A percentile compares a stretch with the other conserved stretches of the same genome.
phyloP scores from a whole-genome alignment of 2,113 vertebrate genomes.

The Pipa parva region DNA sequence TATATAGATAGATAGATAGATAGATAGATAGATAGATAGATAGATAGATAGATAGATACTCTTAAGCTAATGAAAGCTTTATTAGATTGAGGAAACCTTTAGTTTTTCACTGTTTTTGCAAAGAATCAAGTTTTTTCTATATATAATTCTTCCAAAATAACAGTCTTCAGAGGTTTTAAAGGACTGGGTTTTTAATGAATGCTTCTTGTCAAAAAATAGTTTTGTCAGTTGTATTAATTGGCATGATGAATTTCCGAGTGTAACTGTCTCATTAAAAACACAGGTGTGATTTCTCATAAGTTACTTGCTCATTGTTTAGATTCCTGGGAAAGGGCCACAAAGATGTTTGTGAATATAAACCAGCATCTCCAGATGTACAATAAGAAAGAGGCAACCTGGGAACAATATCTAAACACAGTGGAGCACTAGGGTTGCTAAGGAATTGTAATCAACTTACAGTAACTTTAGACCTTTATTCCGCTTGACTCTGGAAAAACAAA shows the following conservation, averaged over 20 bases:
- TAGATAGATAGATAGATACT: too few species aligned
- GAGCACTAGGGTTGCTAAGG: slow-evolving; percentile 26
- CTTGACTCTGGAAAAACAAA: slow-evolving; percentile 4
- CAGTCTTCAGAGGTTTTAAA: neutral
- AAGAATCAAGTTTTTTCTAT: too few species aligned
- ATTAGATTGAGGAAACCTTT: too few species aligned
- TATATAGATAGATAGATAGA: too few species aligned
- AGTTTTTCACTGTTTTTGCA: too few species aligned
- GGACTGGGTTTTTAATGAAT: neutral
- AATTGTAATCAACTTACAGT: slow-evolving; percentile 27
- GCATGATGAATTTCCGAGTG: neutral
- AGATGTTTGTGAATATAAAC: neutral
- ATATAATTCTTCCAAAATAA: too few species aligned
- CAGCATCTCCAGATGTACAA: slow-evolving; percentile 19
- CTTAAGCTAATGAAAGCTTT: too few species aligned
- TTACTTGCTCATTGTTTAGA: neutral
- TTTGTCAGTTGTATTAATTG: neutral
- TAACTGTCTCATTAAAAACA: slow-evolving; percentile 13
- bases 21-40: too few species aligned
- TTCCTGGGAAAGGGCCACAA: slow-evolving; percentile 23
- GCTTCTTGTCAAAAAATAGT: neutral
- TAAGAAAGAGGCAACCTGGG: slow-evolving; percentile 24
- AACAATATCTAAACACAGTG: slow-evolving; percentile 19
- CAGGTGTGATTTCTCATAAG: slow-evolving; percentile 35
- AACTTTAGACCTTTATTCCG: slow-evolving; percentile 34